phyloP scores from a whole-genome alignment of 2,888 invertebrate genomes.

The Acleris holmiana region DNA sequence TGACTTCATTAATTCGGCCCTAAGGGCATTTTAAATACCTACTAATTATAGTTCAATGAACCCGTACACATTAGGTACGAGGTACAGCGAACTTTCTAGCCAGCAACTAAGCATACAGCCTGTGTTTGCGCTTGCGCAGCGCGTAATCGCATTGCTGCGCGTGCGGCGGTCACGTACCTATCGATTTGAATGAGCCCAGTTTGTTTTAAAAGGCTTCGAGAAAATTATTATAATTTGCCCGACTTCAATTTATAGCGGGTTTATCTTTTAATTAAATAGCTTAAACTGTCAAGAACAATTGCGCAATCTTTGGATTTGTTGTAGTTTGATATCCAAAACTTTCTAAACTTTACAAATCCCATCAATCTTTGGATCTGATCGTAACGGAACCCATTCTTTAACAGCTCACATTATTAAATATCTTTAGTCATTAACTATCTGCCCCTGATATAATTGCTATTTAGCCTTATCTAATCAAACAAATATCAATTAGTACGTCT shows the following conservation, averaged over 20 bases:
- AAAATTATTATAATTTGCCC: slow-evolving; percentile 32
- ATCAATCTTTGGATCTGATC: no score
- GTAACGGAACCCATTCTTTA: no score
- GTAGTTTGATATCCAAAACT: no score
- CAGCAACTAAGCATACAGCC: slow-evolving; percentile 54
- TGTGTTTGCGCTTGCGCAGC: slow-evolving; percentile 50
- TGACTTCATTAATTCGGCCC: no score
- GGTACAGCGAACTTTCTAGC: slow-evolving; percentile 61
- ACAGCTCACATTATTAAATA: no score
- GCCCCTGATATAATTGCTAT: no score
- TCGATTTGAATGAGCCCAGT: slow-evolving; percentile 37
- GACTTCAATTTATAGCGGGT: background rate
- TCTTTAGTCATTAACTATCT: no score
- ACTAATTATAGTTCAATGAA: background rate
- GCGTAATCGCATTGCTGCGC: slow-evolving; percentile 38
- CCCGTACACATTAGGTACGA: slow-evolving; percentile 3
- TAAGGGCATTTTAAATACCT: background rate
- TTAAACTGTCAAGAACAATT: no score
- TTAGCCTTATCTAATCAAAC: no score
- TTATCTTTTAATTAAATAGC: background rate
- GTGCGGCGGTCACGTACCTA: slow-evolving; percentile 42
- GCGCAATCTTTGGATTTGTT: no score
- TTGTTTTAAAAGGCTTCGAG: slow-evolving; percentile 35
- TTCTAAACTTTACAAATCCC: no score
- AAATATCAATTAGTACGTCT: no score